A percentile compares a stretch with the other conserved stretches of the same genome.
Conservation (phyloP, 2,113 vertebrate genomes). For the Anser cygnoides region DNA sequence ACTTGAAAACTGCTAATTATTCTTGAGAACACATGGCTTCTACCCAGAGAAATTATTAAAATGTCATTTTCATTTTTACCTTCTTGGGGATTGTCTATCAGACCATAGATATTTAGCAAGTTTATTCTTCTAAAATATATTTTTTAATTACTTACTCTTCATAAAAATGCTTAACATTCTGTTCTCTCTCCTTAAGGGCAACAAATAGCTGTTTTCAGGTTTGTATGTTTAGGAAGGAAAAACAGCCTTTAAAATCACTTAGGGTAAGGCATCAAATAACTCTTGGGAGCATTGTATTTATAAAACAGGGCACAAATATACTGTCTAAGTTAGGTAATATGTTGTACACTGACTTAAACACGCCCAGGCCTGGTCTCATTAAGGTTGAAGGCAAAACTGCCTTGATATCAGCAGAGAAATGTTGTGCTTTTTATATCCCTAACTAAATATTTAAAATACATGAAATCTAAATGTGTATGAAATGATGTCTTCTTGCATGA, state of each 20-base stretch:
- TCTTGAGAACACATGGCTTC: background rate
- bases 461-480: background rate
- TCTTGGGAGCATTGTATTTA: background rate
- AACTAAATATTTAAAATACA: background rate
- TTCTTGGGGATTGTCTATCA: background rate
- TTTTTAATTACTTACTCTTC: background rate
- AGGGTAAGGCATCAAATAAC: background rate
- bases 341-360: background rate
- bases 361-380: background rate
- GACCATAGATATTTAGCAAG: background rate
- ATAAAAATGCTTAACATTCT: background rate
- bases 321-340: background rate
- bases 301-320: background rate
- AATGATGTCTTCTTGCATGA: background rate
- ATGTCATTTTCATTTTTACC: constrained; percentile 13
- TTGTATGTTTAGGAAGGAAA: background rate
- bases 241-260: background rate
- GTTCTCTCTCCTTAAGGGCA: background rate
- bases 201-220: background rate
- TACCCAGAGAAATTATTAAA: background rate
- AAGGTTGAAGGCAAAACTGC: background rate
- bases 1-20: background rate
- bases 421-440: background rate
- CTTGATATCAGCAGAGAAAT: background rate
- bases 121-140: background rate